phyloP scores from a whole-genome alignment of 2,113 vertebrate genomes.

The mouse (Mus musculus) region GRCm39 chr17:61542001-61542500 shows the following conservation, averaged over 20 bases:
- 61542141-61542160: not conserved
- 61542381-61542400: not conserved
- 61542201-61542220: not conserved
- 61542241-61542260: not conserved
- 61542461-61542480: not conserved
- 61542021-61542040: not conserved
- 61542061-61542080: not conserved
- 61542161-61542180: not conserved
- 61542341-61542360: not conserved
- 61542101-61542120: not conserved
- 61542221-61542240: not conserved
- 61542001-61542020: not conserved
- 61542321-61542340: not conserved
- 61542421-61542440: not conserved
- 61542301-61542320: rapidly evolving
- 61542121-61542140: not conserved
- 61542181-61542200: not conserved
- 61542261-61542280: not conserved
- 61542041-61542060: not conserved
- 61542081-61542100: not conserved
- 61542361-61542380: not conserved
- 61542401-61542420: not conserved
- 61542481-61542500: not conserved
- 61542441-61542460: not conserved
- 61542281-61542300: not conserved